Percentiles rank a stretch among this genome's conserved stretches.
Evolutionary conservation across 2,113 vertebrate genomes (phyloP).

Genomic region (Dascyllus trimaculatus): DNA sequence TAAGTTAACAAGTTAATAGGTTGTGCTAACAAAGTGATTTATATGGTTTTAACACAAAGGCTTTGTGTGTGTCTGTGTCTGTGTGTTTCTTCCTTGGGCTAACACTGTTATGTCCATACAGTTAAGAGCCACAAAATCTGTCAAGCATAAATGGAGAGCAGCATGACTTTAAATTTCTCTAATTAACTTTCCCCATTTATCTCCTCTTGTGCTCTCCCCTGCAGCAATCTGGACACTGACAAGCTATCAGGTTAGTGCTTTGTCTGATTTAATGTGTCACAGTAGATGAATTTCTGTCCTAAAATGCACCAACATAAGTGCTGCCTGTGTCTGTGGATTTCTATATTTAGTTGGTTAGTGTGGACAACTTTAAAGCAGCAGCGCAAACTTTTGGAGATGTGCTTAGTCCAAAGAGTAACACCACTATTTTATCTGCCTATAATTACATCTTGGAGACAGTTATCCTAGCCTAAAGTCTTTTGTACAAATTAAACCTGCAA

Average conservation of each 20-base stretch:
- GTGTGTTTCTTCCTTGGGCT: neutral
- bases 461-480: no score
- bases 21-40: neutral
- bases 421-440: no score
- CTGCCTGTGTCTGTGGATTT: neutral
- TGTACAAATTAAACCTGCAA: no score
- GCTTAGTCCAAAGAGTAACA: no score
- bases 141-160: constrained; percentile 34
- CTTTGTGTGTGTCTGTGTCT: neutral
- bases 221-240: constrained; percentile 95
- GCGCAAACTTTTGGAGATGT: no score
- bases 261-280: constrained; percentile 25
- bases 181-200: constrained; percentile 54
- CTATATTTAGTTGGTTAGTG: neutral
- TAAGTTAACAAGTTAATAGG: neutral
- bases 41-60: neutral
- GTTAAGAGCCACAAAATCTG: neutral
- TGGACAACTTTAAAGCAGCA: no score
- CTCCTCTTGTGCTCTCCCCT: constrained; percentile 57
- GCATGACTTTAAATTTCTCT: constrained; percentile 19
- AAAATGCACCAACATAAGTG: neutral
- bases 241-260: constrained; percentile 92
- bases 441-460: no score
- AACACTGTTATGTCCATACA: neutral
- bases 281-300: neutral